Evolutionary conservation across 2,888 invertebrate genomes (phyloP), one percentile per base, ranked within the genome.

Genomic region (Xestia sexstrigata): DNA sequence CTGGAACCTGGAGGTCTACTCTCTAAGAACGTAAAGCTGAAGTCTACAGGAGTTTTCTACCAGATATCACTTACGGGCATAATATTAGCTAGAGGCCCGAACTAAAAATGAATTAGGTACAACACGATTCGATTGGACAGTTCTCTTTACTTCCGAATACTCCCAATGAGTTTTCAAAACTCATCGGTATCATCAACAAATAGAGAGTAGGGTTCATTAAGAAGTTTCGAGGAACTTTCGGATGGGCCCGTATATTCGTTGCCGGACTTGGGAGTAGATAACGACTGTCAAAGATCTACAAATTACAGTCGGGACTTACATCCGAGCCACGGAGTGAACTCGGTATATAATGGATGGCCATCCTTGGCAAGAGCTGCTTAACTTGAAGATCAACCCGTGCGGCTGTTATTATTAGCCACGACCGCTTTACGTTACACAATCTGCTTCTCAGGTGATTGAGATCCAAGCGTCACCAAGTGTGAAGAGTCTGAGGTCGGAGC

Each of bases 401-500:
- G 30, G 60, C 30, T 60, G 30, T 17, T 60, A 60, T 8, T 17
- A 60, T 26, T 7, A 26, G 55, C n/a, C n/a, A n/a, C n/a, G 2
- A n/a, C 23, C 23, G 5, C n/a, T 55, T 55, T 17, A 26, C 11
- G 26, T 47, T 35, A n/a, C 13, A 26, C 15, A 47, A 23, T 42
- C 26, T 76, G 4, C n/a, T 11, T 26, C 35, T 75, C 26, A 88
- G 95, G 93, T 93, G 0, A 94, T 96, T 23, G 96, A 96, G 82
- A 97, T 97, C 39, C 93, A 93, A 78, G 95, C 96, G 0, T 91
- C 94, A 0, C 80, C 91, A 0, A 92, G 92, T 9, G 93, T 97
- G 67, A 94, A 94, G 85, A 88, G 86, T 0, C 84, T 97, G n/a
- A 89, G 93, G 0, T 91, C 94, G 0, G 94, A 95, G 42, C 97